These are phyloP conservation scores for Parapristionchus giblindavisi DNA, from an alignment of 2,888 invertebrate genomes.

Conservation along the genomic window DNA sequence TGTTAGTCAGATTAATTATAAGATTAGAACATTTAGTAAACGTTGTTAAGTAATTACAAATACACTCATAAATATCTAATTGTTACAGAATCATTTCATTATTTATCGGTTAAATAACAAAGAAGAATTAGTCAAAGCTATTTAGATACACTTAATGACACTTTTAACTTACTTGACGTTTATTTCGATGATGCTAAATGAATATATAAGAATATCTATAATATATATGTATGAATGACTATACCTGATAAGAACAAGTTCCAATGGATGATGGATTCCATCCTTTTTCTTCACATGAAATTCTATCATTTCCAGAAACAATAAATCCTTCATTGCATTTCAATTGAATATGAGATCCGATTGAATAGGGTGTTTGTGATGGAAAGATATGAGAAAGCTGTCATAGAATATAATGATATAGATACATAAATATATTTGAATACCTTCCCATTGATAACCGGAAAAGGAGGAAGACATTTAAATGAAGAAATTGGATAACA, in stretches of 20 bases:
- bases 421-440: not conserved
- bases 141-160: not conserved
- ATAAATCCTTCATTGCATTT: conserved; percentile 9
- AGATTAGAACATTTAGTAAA: too few relatives aligned
- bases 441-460: conserved; percentile 29
- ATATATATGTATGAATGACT: not conserved
- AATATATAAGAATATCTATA: not conserved
- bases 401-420: not conserved
- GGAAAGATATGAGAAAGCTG: conserved; percentile 17
- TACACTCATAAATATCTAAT: too few relatives aligned
- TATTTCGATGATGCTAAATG: not conserved
- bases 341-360: conserved; percentile 2
- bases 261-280: conserved; percentile 13
- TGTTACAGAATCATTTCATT: too few relatives aligned
- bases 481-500: conserved; percentile 17
- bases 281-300: conserved; percentile 4
- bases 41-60: too few relatives aligned
- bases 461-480: conserved; percentile 32
- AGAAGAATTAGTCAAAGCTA: not conserved
- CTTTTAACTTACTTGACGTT: conserved; percentile 14
- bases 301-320: not conserved
- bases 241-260: conserved; percentile 2
- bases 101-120: not conserved
- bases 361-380: not conserved
- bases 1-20: not conserved